These are phyloP conservation scores for Dryomyza anilis DNA, from an alignment of 2,888 invertebrate genomes.

Conservation along the genomic window DNA sequence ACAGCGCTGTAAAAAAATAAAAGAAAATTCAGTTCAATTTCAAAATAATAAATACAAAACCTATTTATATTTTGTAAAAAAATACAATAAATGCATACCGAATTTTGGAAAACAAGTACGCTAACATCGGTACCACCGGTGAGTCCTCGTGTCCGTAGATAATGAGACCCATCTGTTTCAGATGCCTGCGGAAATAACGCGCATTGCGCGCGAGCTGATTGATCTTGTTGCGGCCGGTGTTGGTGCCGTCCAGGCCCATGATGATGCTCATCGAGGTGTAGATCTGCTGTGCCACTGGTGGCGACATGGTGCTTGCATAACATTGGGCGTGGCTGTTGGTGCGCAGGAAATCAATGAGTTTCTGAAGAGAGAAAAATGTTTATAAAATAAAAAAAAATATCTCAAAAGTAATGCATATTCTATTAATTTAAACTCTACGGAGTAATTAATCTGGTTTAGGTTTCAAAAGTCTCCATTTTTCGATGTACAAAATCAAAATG, in stretches of 20 bases:
- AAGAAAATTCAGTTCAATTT: too few species aligned
- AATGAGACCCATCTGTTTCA: slow-evolving; percentile 89
- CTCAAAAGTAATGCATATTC: too few species aligned
- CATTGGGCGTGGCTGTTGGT: slow-evolving; percentile 81
- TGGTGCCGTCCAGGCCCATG: slow-evolving; percentile 80
- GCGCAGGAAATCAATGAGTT: slow-evolving; percentile 77
- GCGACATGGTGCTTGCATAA: slow-evolving; percentile 88
- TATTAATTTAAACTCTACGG: too few species aligned
- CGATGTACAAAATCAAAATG: neutral
- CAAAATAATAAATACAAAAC: neutral
- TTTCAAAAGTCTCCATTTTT: too few species aligned
- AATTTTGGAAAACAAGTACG: slow-evolving; percentile 94
- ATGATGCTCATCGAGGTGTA: slow-evolving; percentile 86
- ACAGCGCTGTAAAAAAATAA: slow-evolving; percentile 68
- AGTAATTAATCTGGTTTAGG: too few species aligned
- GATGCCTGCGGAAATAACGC: slow-evolving; percentile 75
- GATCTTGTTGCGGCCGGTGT: slow-evolving; percentile 71
- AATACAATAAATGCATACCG: slow-evolving; percentile 66
- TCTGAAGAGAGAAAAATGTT: slow-evolving; percentile 60
- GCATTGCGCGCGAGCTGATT: slow-evolving; percentile 80
- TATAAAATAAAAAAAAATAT: too few species aligned
- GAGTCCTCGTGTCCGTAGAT: slow-evolving; percentile 92
- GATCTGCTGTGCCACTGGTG: slow-evolving; percentile 90
- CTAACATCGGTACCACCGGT: slow-evolving; percentile 94
- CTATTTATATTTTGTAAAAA: neutral